Base-by-base conservation (phyloP, 92 coral and sea anemone species). In the Heliopora coerulea region DNA sequence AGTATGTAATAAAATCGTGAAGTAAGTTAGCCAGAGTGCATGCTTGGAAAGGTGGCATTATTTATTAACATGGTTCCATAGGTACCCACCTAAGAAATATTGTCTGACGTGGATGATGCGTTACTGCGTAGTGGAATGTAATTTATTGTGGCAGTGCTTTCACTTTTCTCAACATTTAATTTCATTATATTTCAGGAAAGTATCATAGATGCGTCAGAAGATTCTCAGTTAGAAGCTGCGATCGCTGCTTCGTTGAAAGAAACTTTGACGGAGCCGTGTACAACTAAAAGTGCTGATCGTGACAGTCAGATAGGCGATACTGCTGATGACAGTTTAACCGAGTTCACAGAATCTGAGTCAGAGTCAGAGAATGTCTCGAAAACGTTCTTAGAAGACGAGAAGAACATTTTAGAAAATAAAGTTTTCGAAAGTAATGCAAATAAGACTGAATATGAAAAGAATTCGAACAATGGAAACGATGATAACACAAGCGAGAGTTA, bases 141-240 rank as follows among this genome's bases (percentile, higher is more conserved):
- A n/a, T n/a, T n/a, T n/a, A n/a, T n/a, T n/a, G n/a, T n/a, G n/a
- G n/a, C n/a, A n/a, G n/a, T n/a, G n/a, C n/a, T n/a, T n/a, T n/a
- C n/a, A n/a, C n/a, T n/a, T n/a, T n/a, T n/a, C n/a, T n/a, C n/a
- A n/a, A n/a, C n/a, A n/a, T n/a, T n/a, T n/a, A n/a, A n/a, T n/a
- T n/a, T n/a, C n/a, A n/a, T n/a, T n/a, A 20, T 0, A 19, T 59
- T 29, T 27, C 39, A 93, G 98, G 91, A 93, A 52, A 90, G 96
- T 14, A 88, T 93, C 54, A 88, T 93, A 32, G 98, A 93, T 81
- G 98, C 98, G 21, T 93, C 98, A 15, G 98, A 93, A 59, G 96
- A 93, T 57, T 93, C 98, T 15, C 98, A 93, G 77, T 82, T 93
- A 39, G 96, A 91, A 66, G 98, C 98, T 12, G 98, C 98, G 3